phyloP scores from a whole-genome alignment of 2,888 invertebrate species.

The Synanthedon andrenaeformis region DNA sequence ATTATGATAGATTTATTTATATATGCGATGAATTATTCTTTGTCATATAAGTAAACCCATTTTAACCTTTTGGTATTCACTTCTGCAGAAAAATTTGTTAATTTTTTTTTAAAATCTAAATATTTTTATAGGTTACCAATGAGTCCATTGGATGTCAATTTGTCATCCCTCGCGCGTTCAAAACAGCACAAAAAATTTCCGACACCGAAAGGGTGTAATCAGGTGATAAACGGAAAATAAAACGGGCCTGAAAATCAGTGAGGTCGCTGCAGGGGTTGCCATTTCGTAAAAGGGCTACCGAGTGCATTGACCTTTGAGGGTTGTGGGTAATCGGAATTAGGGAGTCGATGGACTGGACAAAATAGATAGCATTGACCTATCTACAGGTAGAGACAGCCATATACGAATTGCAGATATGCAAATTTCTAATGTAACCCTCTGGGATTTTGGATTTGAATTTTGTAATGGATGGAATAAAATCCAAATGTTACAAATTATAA shows the following conservation, averaged over 20 bases:
- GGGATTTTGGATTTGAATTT: not conserved
- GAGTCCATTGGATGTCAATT: not conserved
- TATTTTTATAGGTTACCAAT: not conserved
- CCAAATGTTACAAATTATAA: too few relatives aligned
- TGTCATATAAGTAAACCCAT: too few relatives aligned
- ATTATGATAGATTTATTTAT: too few relatives aligned
- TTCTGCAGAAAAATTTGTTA: not conserved
- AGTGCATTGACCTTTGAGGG: conserved; percentile 48
- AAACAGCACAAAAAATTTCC: conserved; percentile 1
- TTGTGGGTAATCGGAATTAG: conserved; percentile 24
- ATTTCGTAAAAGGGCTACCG: conserved; percentile 32
- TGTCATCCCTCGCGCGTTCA: not conserved
- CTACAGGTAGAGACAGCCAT: not conserved
- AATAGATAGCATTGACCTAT: conserved; percentile 27
- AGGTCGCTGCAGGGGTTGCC: conserved; percentile 4
- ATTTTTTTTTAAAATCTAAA: not conserved
- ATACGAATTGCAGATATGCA: not conserved
- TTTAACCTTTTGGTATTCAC: too few relatives aligned
- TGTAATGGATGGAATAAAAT: not conserved
- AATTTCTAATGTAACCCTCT: not conserved
- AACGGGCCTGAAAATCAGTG: conserved; percentile 24
- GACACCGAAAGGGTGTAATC: conserved; percentile 22
- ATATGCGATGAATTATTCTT: too few relatives aligned
- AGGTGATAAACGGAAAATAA: conserved; percentile 44
- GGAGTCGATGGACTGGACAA: conserved; percentile 43